Base-by-base conservation (phyloP, 2,113 vertebrate genomes). In the Motacilla alba region DNA sequence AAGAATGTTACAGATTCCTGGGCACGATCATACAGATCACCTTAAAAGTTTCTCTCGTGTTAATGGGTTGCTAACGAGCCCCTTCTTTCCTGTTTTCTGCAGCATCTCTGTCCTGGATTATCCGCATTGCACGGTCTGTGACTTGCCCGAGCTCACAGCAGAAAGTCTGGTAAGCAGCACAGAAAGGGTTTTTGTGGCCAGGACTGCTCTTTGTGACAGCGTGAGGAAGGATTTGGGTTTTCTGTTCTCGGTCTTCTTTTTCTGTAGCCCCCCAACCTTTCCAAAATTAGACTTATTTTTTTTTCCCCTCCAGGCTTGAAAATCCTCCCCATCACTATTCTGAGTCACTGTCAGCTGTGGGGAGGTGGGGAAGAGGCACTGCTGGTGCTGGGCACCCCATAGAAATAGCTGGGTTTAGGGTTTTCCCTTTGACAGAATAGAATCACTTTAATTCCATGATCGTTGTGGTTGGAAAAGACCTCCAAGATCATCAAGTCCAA, bases 81-180 rank as follows among this genome's bases (percentile, higher is more conserved):
- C 39, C 12, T 76, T 26, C 55, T 37, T 49, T 82, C 96, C 81
- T n/a, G 7, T 76, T 30, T 87, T 39, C 94, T 90, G 39, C 96
- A 99, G 99, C 93, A 99, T 99, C 83, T 98, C 98, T 0, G 98
- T 98, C 53, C 98, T 99, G 98, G 99, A 99, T 98, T 99, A 99
- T 63, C 99, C 99, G 0, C 98, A 98, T 47, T 99, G 98, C 50
- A 99, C 98, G 7, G 98, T 99, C 89, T 98, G 98, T 33, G 99
- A 99, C 91, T 94, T 99, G 97, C 99, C 99, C 0, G 99, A 99
- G 96, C 99, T 99, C 67, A 99, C 99, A 3, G 99, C 99, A 0
- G 99, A 99, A 94, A 99, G 99, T 95, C 97, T 99, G 98, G 99
- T 99, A 98, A 99, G 98, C 96, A 52, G 67, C 85, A n/a, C 30